Evolutionary conservation across 2,888 invertebrate species (phyloP).

Genomic region (Lamellibrachia columna): DNA sequence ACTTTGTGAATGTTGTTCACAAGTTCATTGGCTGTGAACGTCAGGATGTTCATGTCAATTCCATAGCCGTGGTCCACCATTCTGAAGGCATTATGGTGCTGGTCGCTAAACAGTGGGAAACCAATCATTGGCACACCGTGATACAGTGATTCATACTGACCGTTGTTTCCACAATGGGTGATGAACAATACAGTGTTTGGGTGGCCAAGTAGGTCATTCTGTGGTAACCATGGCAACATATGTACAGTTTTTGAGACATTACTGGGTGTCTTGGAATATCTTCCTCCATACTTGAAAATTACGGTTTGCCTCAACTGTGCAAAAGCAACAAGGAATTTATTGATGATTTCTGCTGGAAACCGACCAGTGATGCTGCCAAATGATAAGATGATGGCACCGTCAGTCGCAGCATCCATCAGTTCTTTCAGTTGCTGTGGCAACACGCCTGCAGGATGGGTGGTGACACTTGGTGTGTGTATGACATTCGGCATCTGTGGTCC

Average conservation of each 20-base stretch:
- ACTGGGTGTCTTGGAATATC: background rate
- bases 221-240: conserved; percentile 30
- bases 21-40: conserved; percentile 37
- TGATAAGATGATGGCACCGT: conserved; percentile 45
- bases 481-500: conserved; percentile 41
- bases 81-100: conserved; percentile 26
- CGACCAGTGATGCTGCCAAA: conserved; percentile 42
- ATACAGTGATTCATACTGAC: conserved; percentile 30
- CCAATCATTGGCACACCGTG: conserved; percentile 34
- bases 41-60: conserved; percentile 36
- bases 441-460: conserved; percentile 33
- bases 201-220: conserved; percentile 33
- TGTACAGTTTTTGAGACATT: conserved; percentile 27
- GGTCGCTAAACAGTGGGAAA: conserved; percentile 27
- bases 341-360: conserved; percentile 33
- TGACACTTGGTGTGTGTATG: conserved; percentile 42
- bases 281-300: conserved; percentile 21
- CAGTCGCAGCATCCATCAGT: conserved; percentile 38
- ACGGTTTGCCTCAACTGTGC: conserved; percentile 33
- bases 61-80: conserved; percentile 39
- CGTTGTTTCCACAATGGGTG: conserved; percentile 33
- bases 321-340: conserved; percentile 40
- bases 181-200: conserved; percentile 30
- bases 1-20: conserved; percentile 38
- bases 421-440: conserved; percentile 38